These are phyloP conservation scores for Dicrurus megarhynchus DNA, from an alignment of 2,113 vertebrate species.

Conservation along the genomic window DNA sequence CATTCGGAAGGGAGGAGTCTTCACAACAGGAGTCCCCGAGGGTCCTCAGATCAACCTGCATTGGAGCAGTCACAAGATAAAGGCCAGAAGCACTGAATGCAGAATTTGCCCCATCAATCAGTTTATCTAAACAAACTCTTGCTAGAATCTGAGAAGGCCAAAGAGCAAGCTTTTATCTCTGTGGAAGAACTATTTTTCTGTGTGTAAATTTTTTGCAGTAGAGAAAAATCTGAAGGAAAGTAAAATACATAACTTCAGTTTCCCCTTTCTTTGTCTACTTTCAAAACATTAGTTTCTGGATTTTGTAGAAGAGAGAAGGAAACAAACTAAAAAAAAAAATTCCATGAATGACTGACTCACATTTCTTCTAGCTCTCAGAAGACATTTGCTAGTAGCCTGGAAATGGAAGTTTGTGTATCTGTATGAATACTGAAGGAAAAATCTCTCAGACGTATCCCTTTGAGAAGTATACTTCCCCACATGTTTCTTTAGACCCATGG, in stretches of 20 bases:
- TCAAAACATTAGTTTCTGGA: background rate
- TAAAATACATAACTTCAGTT: background rate
- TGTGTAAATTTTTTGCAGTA: background rate
- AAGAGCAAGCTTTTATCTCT: background rate
- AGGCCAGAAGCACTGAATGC: background rate
- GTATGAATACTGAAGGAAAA: background rate
- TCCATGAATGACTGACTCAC: background rate
- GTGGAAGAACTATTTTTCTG: background rate
- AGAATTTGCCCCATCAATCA: background rate
- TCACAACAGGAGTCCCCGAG: background rate
- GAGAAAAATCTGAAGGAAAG: background rate
- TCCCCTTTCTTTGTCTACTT: background rate
- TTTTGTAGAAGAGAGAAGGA: background rate
- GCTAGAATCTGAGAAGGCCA: background rate
- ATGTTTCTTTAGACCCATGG: background rate
- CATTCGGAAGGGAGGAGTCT: background rate
- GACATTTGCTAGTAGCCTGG: background rate
- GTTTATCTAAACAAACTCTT: conserved; percentile 25
- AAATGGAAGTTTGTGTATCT: background rate
- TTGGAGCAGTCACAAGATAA: background rate
- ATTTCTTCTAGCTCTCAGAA: background rate
- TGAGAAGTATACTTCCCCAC: background rate
- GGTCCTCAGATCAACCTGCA: background rate
- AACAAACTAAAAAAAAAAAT: background rate
- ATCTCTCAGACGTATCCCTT: background rate